Conservation (phyloP, 2,113 vertebrate species). For the Fregata magnificens region DNA sequence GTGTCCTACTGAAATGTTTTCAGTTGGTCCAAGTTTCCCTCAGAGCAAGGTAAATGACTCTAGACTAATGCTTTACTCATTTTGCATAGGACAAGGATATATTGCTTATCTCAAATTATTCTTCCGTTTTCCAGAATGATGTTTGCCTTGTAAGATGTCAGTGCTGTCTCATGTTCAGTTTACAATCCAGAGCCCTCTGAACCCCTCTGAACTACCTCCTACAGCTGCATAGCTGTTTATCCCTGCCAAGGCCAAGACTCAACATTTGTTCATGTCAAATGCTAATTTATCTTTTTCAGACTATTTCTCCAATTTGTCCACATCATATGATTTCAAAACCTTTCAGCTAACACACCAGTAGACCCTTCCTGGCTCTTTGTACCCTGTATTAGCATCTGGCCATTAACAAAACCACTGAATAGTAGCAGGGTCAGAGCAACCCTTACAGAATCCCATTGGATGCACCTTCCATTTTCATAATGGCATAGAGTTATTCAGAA, state of each 20-base stretch:
- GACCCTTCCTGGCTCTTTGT: background rate
- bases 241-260: background rate
- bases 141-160: background rate
- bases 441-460: background rate
- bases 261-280: background rate
- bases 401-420: background rate
- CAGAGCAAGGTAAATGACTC: background rate
- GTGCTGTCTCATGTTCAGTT: background rate
- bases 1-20: background rate
- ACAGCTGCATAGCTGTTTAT: background rate
- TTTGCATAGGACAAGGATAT: background rate
- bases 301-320: background rate
- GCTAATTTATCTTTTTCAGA: background rate
- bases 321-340: background rate
- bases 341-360: background rate
- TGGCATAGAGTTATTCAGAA: background rate
- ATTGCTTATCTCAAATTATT: background rate
- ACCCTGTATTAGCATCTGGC: background rate
- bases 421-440: background rate
- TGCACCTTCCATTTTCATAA: background rate
- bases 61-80: background rate
- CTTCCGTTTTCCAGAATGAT: background rate
- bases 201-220: rapidly evolving
- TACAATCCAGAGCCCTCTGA: background rate
- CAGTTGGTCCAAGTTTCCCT: background rate